Evolutionary conservation across 2,888 invertebrate species (phyloP).

Genomic region (Autographa gamma): DNA sequence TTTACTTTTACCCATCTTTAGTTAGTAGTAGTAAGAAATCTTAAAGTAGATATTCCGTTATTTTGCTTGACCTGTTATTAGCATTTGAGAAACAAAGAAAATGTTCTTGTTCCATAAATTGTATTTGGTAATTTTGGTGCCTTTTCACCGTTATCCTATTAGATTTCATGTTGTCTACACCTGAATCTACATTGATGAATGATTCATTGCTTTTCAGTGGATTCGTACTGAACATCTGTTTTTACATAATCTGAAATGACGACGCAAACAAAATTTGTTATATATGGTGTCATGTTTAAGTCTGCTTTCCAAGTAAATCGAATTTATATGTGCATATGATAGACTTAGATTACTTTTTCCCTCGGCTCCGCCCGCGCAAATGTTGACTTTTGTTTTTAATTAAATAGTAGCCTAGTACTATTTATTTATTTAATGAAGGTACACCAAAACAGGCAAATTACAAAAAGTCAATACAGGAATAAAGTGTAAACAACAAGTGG

Average conservation of each 20-base stretch:
- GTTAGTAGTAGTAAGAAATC: background rate
- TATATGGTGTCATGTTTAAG: background rate
- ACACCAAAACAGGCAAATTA: too few species aligned
- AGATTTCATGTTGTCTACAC: conserved; percentile 42
- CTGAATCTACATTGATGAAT: conserved; percentile 60
- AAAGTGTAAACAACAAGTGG: too few species aligned
- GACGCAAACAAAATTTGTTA: conserved; percentile 17
- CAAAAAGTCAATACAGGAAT: too few species aligned
- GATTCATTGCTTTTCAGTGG: conserved; percentile 58
- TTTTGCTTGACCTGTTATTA: too few species aligned
- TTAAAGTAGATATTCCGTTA: too few species aligned
- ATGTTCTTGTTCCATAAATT: background rate
- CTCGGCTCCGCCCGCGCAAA: background rate
- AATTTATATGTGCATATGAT: background rate
- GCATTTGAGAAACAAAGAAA: too few species aligned
- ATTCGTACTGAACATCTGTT: conserved; percentile 47
- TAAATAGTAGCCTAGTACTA: background rate
- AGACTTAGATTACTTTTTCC: too few species aligned
- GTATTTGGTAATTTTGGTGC: background rate
- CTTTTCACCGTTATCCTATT: background rate
- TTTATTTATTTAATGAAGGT: too few species aligned
- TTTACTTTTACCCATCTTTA: conserved; percentile 20
- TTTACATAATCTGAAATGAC: conserved; percentile 42
- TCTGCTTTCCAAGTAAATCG: background rate
- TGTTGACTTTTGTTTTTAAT: background rate